A percentile compares a stretch with the other conserved stretches of the same genome.
phyloP scores from a whole-genome alignment of 2,888 invertebrate genomes.

The Stenodema calcarata region DNA sequence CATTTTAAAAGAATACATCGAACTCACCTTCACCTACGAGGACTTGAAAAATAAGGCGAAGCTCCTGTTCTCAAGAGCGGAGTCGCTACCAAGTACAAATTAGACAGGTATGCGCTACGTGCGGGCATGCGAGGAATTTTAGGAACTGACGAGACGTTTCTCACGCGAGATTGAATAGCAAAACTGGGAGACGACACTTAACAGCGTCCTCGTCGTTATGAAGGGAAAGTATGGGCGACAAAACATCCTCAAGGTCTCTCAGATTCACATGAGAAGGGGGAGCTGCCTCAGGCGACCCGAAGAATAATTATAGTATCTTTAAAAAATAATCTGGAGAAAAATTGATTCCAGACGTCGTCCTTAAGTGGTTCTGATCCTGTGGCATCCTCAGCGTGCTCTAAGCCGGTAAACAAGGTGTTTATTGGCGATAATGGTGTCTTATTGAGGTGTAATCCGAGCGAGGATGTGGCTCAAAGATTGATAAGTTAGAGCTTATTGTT shows the following conservation, averaged over 20 bases:
- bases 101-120: neutral
- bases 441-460: neutral
- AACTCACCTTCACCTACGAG: neutral
- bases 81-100: neutral
- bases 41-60: neutral
- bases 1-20: neutral
- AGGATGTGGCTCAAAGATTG: neutral
- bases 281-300: neutral
- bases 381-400: neutral
- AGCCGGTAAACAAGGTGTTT: neutral
- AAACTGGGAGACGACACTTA: neutral
- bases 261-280: neutral
- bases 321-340: conserved; percentile 10
- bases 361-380: neutral
- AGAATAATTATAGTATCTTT: neutral
- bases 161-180: neutral
- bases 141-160: neutral
- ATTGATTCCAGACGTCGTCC: neutral
- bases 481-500: neutral
- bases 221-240: neutral
- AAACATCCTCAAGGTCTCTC: neutral
- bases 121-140: neutral
- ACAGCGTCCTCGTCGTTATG: neutral
- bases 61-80: neutral
- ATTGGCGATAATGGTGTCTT: neutral